Percentiles rank a stretch among this genome's conserved stretches.
Evolutionary conservation across 2,113 vertebrate genomes (phyloP).

Genomic region (Sinocyclocheilus anshuiensis): DNA sequence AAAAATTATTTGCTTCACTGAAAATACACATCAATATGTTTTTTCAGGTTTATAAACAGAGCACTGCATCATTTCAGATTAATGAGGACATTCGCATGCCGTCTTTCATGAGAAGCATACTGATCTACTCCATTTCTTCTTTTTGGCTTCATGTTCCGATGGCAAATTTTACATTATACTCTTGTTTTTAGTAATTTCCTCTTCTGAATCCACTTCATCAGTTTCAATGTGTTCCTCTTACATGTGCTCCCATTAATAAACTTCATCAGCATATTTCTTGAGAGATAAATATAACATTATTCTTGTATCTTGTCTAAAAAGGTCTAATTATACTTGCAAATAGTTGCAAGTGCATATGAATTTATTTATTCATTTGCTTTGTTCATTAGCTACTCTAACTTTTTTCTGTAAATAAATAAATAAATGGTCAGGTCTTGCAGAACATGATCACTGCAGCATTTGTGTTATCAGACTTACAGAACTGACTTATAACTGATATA

Average conservation of each 20-base stretch:
- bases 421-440: no score
- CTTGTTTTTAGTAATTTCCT: conserved; percentile 27
- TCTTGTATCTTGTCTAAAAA: background rate
- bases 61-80: background rate
- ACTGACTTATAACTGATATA: no score
- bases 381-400: background rate
- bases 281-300: background rate
- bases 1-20: no score
- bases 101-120: background rate
- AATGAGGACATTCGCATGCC: background rate
- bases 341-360: background rate
- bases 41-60: background rate
- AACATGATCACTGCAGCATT: no score
- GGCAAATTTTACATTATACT: conserved; percentile 13
- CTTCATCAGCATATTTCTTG: conserved; percentile 28
- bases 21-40: background rate
- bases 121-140: conserved; percentile 7
- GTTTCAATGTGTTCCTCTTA: background rate
- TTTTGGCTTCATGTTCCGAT: conserved; percentile 6
- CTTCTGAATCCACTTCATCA: conserved; percentile 17
- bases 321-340: conserved; percentile 38
- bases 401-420: no score
- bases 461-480: no score
- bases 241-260: conserved; percentile 20
- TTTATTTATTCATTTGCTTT: background rate